Evolutionary conservation across 2,797 vertebrate species (phyloP).

Genomic region (Labeo calbasu): DNA sequence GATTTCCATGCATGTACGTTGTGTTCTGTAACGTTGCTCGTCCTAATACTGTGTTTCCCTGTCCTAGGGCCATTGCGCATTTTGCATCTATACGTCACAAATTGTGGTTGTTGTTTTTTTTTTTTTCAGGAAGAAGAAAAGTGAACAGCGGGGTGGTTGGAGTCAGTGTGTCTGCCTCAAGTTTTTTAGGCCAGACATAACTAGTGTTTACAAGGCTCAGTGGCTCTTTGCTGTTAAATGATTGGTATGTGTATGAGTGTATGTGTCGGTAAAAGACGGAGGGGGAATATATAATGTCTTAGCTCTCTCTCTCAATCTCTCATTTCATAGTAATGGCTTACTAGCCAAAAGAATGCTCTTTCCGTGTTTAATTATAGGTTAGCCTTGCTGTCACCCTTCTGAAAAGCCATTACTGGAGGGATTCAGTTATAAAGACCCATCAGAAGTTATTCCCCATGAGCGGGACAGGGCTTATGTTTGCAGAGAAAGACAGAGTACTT

Average conservation of each 20-base stretch:
- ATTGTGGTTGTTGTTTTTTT: neutral
- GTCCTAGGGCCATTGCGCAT: neutral
- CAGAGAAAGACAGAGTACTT: constrained; percentile 39
- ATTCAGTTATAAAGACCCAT: constrained; percentile 27
- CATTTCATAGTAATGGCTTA: constrained; percentile 78
- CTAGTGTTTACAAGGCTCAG: constrained; percentile 82
- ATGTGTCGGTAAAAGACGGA: constrained; percentile 62
- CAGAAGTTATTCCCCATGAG: constrained; percentile 10
- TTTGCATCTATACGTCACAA: neutral
- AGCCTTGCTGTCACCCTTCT: constrained; percentile 70
- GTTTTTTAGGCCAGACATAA: constrained; percentile 80
- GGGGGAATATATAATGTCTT: constrained; percentile 65
- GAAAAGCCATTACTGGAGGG: constrained; percentile 55
- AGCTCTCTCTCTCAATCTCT: constrained; percentile 40
- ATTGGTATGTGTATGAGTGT: constrained; percentile 67
- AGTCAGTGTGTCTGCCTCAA: constrained; percentile 82
- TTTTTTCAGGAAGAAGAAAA: constrained; percentile 53
- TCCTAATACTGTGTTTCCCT: neutral
- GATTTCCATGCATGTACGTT: neutral
- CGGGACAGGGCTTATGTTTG: constrained; percentile 35
- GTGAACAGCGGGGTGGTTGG: constrained; percentile 72
- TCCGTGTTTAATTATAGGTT: constrained; percentile 77
- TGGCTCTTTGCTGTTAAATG: constrained; percentile 80
- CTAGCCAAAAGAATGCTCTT: constrained; percentile 76
- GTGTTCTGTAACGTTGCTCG: neutral